Conservation (phyloP, 2,113 vertebrate species). For the Castor canadensis region DNA sequence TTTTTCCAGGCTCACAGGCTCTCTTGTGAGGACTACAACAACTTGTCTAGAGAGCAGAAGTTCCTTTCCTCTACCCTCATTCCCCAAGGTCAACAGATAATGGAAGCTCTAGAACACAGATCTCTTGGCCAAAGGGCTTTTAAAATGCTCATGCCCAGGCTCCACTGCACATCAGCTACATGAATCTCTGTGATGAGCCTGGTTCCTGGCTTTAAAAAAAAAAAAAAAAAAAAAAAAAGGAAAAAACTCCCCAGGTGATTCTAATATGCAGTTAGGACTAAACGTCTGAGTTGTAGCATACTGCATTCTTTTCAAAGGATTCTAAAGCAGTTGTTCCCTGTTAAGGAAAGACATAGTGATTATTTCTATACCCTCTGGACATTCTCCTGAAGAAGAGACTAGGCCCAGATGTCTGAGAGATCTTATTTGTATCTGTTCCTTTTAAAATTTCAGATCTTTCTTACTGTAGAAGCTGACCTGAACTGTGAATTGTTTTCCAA, state of each 20-base stretch:
- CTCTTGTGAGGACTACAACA: not conserved
- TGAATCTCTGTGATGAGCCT: not conserved
- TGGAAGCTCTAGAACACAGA: not conserved
- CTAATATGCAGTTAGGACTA: not conserved
- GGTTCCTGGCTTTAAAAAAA: not conserved
- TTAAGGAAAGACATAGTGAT: not conserved
- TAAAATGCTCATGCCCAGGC: not conserved
- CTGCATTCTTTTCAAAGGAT: not conserved
- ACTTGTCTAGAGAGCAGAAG: not conserved
- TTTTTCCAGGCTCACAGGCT: not conserved
- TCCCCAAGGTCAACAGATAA: not conserved
- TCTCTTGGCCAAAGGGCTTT: not conserved
- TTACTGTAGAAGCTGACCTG: constrained; percentile 80
- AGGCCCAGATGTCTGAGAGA: not conserved
- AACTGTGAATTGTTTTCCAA: constrained; percentile 79
- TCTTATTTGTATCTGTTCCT: constrained; percentile 54
- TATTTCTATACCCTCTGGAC: not conserved
- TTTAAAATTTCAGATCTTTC: constrained; percentile 84
- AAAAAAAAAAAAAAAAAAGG: too few species aligned
- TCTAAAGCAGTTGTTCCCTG: not conserved
- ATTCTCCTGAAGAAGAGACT: not conserved
- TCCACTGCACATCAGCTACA: not conserved
- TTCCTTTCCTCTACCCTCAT: not conserved
- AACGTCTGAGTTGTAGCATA: not conserved
- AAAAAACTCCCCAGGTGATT: not conserved